Base-by-base conservation (phyloP, 2,797 vertebrate genomes). In the Acestrorhynchus altus region DNA sequence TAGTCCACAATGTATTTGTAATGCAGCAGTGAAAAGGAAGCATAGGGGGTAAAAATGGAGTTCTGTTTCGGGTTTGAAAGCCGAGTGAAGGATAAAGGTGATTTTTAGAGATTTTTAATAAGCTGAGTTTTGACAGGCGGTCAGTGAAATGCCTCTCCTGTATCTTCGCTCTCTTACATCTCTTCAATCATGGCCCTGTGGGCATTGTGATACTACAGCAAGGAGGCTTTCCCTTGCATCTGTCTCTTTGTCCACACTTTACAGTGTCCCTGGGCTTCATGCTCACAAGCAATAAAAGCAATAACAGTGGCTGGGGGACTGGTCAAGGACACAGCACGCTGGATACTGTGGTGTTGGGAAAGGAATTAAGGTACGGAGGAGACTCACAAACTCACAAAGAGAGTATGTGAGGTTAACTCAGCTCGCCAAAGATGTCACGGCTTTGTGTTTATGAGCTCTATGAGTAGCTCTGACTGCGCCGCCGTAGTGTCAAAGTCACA, bases 261-360 rank as follows among this genome's bases (percentile, higher is more conserved):
- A 39, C 40, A 44, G 60, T 47, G 60, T 56, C 46, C 18, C 39
- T 44, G 42, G 57, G 47, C 49, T 9, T 10, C 8, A 1, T 1
- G 22, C 40, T 69, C 28, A 39, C 42, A n/a, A 15, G 42, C 64
- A 18, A 10, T 68, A 39, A 76, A 76, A 68, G 63, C 63, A 13
- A 16, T n/a, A 68, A 26, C 47, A 64, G 49, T 35, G 59, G 59
- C 46, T 54, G 44, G 24, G 60, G 26, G 49, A 31, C 66, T 54
- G n/a, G 68, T 46, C 31, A 72, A 54, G 39, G 66, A 51, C 46
- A 67, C 22, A 11, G 47, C 26, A 13, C 13, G 4, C 46, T 4
- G 8, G 28, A 47, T 47, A 13, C 15, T 8, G 44, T 18, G 16
- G 20, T n/a, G 24, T 22, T 28, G 44, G 24, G 44, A n/a, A 1